Conservation (phyloP, 2,797 vertebrate genomes). For the Lagocephalus sceleratus region DNA sequence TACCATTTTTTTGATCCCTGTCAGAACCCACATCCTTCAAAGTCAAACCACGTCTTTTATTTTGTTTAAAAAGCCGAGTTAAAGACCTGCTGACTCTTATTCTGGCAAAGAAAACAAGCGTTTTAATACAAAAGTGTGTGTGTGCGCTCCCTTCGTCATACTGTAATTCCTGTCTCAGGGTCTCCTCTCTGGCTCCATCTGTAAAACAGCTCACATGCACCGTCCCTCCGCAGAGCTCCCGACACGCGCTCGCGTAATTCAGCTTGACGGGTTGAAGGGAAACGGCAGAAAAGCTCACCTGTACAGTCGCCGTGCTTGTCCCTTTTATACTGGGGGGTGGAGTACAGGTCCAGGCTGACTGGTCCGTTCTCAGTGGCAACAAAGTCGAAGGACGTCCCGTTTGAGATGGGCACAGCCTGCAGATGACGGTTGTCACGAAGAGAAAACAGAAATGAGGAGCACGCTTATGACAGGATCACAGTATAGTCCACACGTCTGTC, state of each 20-base stretch:
- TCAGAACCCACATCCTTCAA: neutral
- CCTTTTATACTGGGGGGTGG: conserved; percentile 91
- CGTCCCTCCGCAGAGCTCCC: no score
- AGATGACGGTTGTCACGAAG: conserved; percentile 27
- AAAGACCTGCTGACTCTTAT: no score
- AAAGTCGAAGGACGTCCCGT: conserved; percentile 90
- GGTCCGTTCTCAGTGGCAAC: conserved; percentile 87
- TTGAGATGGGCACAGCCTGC: conserved; percentile 86
- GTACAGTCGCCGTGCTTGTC: conserved; percentile 68
- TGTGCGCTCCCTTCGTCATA: no score
- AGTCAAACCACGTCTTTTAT: neutral
- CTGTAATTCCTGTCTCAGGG: no score
- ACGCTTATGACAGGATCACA: neutral
- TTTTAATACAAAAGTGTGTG: no score
- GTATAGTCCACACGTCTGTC: conserved; percentile 5
- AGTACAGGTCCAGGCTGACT: conserved; percentile 82
- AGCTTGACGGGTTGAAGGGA: neutral
- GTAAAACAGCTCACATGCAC: no score
- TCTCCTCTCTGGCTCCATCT: no score
- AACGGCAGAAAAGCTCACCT: conserved; percentile 69
- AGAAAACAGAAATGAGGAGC: neutral
- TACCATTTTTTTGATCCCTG: no score
- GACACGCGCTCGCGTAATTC: neutral
- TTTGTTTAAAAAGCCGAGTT: no score
- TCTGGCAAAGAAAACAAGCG: no score